Conservation (phyloP, 2,888 invertebrate species). For the Parnassius smintheus region DNA sequence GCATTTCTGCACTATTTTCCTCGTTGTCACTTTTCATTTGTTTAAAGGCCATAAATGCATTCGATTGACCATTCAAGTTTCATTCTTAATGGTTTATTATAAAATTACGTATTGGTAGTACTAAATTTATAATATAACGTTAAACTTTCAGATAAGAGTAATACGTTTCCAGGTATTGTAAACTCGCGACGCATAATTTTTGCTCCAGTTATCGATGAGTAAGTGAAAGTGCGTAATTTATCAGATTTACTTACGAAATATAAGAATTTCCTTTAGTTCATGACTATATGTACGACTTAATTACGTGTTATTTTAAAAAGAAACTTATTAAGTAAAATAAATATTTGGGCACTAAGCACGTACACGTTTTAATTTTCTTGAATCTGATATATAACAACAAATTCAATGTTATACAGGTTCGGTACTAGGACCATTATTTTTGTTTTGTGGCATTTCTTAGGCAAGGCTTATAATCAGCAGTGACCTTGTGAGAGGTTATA, state of each 20-base stretch:
- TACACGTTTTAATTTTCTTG: too few species aligned
- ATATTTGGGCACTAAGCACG: too few species aligned
- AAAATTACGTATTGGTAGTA: conserved; percentile 9
- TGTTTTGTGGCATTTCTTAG: too few species aligned
- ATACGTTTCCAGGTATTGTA: conserved; percentile 26
- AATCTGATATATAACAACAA: too few species aligned
- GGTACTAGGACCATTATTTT: too few species aligned
- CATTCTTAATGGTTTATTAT: neutral
- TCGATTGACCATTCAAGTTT: neutral
- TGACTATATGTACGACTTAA: conserved; percentile 4
- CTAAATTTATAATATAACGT: neutral
- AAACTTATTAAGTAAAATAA: too few species aligned
- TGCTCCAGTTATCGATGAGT: conserved; percentile 26
- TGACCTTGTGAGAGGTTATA: too few species aligned
- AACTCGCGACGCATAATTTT: conserved; percentile 16
- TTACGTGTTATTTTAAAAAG: too few species aligned
- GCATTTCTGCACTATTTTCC: conserved; percentile 39
- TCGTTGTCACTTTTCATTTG: conserved; percentile 27
- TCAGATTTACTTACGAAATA: neutral
- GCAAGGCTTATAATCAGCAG: too few species aligned
- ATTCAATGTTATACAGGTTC: too few species aligned
- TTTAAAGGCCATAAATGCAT: conserved; percentile 8
- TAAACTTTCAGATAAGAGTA: conserved; percentile 6
- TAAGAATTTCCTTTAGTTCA: conserved; percentile 13
- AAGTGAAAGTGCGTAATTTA: conserved; percentile 24